A percentile compares a stretch with the other conserved stretches of the same genome.
phyloP scores from a whole-genome alignment of 2,797 vertebrate genomes.

The Pygocentrus nattereri region DNA sequence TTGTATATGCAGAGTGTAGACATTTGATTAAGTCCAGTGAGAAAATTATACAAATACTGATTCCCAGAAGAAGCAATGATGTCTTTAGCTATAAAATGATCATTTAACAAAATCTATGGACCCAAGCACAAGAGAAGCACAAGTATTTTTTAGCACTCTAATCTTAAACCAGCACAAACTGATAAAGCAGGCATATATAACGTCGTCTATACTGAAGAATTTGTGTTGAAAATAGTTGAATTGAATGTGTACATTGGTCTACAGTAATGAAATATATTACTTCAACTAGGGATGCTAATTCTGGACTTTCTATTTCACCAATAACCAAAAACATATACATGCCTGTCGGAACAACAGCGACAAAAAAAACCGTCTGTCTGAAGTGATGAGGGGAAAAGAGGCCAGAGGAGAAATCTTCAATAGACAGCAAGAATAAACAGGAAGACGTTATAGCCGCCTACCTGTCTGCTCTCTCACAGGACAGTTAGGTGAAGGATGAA shows the following conservation, averaged over 20 bases:
- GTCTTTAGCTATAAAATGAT: slow-evolving; percentile 13
- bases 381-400: too few species aligned
- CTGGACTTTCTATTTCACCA: too few species aligned
- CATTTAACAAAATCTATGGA: slow-evolving; percentile 10
- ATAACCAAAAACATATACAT: too few species aligned
- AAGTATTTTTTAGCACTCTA: slow-evolving; percentile 44
- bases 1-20: slow-evolving; percentile 31
- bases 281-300: too few species aligned
- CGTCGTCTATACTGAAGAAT: background rate
- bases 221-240: background rate
- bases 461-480: too few species aligned
- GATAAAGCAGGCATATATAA: background rate
- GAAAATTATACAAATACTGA: background rate
- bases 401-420: too few species aligned
- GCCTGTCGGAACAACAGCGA: too few species aligned
- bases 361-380: too few species aligned
- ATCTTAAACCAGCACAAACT: slow-evolving; percentile 29
- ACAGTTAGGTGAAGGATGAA: too few species aligned
- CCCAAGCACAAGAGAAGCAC: slow-evolving; percentile 44
- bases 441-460: too few species aligned
- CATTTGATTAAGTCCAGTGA: background rate
- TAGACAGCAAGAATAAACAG: too few species aligned
- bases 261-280: too few species aligned
- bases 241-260: background rate
- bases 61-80: background rate